A percentile compares a stretch with the other conserved stretches of the same genome.
phyloP scores from a whole-genome alignment of 2,797 vertebrate species.

The Chaunax sp. region DNA sequence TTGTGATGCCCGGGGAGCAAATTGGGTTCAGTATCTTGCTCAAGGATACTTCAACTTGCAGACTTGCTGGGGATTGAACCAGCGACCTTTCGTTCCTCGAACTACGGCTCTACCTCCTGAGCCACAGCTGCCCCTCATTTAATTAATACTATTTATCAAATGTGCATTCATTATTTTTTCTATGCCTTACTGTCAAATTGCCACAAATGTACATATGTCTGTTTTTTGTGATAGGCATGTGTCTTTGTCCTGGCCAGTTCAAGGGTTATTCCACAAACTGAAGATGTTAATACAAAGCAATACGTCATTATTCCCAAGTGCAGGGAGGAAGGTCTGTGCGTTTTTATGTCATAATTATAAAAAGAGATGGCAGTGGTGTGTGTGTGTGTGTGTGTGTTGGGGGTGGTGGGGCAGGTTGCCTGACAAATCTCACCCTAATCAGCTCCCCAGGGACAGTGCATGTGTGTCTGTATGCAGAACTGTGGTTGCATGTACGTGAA shows the following conservation, averaged over 20 bases:
- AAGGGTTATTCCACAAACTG: conserved; percentile 42
- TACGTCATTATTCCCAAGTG: conserved; percentile 3
- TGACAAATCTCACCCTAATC: conserved; percentile 71
- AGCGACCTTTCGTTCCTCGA: too few relatives aligned
- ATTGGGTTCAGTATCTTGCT: too few relatives aligned
- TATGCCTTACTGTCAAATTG: too few relatives aligned
- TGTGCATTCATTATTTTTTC: too few relatives aligned
- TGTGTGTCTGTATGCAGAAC: conserved; percentile 38
- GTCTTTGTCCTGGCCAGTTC: not conserved
- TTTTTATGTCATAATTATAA: conserved; percentile 25
- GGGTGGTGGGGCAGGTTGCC: conserved; percentile 26
- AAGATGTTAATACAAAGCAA: conserved; percentile 43
- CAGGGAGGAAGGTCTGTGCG: not conserved
- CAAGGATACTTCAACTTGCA: too few relatives aligned
- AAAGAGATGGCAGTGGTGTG: conserved; percentile 14
- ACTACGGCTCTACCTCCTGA: too few relatives aligned
- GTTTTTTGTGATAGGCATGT: too few relatives aligned
- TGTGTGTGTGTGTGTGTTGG: conserved; percentile 7
- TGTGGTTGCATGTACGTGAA: not conserved
- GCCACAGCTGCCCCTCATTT: too few relatives aligned
- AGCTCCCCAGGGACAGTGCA: conserved; percentile 62
- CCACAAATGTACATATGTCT: too few relatives aligned
- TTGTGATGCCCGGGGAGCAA: too few relatives aligned
- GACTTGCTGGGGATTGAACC: too few relatives aligned
- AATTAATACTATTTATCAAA: too few relatives aligned